Percentiles rank a stretch among this genome's conserved stretches.
Evolutionary conservation across 2,113 vertebrate genomes (phyloP).

Genomic region (Anthoscopus minutus): DNA sequence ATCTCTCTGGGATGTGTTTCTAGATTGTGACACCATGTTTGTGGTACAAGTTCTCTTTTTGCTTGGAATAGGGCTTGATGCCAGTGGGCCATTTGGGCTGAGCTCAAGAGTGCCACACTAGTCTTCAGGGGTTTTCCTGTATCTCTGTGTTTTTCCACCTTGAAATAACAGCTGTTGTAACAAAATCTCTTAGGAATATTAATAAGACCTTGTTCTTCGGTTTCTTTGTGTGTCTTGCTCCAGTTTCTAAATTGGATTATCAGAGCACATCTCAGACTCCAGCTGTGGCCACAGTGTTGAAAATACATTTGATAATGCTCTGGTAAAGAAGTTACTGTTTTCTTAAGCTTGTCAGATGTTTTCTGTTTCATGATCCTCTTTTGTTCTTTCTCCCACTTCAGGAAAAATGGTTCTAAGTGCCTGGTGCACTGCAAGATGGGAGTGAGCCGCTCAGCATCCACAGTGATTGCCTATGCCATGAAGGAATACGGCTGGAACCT

Average conservation of each 20-base stretch:
- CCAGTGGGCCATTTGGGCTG: neutral
- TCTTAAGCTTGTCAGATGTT: neutral
- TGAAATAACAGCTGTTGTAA: neutral
- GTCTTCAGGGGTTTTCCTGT: neutral
- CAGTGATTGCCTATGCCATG: constrained; percentile 97
- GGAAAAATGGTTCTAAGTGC: constrained; percentile 93
- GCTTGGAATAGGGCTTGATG: neutral
- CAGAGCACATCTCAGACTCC: neutral
- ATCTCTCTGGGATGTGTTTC: neutral
- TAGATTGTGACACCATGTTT: accelerated
- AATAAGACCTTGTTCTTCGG: neutral
- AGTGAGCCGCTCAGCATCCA: constrained; percentile 94
- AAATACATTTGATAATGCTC: neutral
- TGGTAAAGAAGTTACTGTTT: neutral
- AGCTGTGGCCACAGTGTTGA: neutral
- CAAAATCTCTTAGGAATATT: neutral
- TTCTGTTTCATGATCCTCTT: neutral
- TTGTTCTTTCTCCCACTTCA: constrained; percentile 18
- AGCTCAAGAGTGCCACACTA: neutral
- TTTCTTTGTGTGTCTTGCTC: neutral
- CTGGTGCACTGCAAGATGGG: constrained; percentile 99
- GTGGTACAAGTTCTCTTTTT: neutral
- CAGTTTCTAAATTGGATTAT: constrained; percentile 40
- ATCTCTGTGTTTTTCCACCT: neutral
- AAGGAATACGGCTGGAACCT: constrained; percentile 98